A percentile compares a stretch with the other conserved stretches of the same genome.
These are phyloP conservation scores for Frieseomelitta varia DNA, from an alignment of 1,140 invertebrate genomes.

Conservation along the genomic window DNA sequence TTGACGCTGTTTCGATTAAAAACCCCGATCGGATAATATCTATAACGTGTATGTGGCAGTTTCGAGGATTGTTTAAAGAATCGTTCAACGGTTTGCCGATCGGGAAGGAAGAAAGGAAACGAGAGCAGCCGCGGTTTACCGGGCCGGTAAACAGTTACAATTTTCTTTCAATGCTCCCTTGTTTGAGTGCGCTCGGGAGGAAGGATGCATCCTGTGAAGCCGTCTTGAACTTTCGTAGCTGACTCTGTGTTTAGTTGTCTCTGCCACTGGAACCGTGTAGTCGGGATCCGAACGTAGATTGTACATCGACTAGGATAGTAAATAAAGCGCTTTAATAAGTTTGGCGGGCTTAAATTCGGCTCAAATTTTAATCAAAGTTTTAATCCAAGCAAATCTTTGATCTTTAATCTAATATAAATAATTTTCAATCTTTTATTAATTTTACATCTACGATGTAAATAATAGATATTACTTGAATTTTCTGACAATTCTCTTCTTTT, in stretches of 20 bases:
- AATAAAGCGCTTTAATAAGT: background rate
- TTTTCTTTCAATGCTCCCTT: constrained; percentile 77
- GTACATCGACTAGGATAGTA: background rate
- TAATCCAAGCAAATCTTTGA: background rate
- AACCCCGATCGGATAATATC: background rate
- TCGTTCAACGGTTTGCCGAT: constrained; percentile 34
- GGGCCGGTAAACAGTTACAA: constrained; percentile 74
- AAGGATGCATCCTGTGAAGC: constrained; percentile 75
- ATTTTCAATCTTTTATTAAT: background rate
- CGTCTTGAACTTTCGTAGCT: constrained; percentile 58
- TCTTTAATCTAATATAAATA: no score
- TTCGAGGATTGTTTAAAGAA: constrained; percentile 5
- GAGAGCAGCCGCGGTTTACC: constrained; percentile 63
- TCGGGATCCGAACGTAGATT: background rate
- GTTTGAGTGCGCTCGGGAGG: constrained; percentile 75
- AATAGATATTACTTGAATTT: background rate
- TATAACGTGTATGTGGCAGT: background rate
- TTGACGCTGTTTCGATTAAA: background rate
- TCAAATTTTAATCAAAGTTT: background rate
- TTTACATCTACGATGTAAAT: no score
- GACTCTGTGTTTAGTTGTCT: constrained; percentile 43
- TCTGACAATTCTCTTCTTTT: no score
- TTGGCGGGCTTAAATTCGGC: background rate
- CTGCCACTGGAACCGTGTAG: no score
- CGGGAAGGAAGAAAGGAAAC: constrained; percentile 31